Evolutionary conservation across 2,797 vertebrate species (phyloP).

Genomic region (Hemibagrus guttatus): DNA sequence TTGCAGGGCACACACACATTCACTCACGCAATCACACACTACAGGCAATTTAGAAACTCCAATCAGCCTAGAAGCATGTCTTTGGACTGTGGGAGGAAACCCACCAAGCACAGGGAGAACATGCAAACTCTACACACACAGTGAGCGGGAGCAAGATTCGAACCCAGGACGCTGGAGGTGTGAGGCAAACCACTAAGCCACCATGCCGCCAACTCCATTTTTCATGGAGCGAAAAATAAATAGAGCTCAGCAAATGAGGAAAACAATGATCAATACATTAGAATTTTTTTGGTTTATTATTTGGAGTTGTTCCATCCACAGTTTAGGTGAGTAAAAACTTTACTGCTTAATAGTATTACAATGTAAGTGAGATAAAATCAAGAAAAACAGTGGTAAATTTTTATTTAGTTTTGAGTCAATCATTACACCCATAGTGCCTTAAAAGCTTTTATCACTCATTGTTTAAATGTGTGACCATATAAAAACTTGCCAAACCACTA

Average conservation of each 20-base stretch:
- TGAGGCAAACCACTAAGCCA: too few species aligned
- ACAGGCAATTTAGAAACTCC: too few species aligned
- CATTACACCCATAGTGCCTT: neutral
- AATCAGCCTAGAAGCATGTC: too few species aligned
- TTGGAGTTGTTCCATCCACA: conserved; percentile 29
- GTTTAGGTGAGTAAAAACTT: conserved; percentile 61
- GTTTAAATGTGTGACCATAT: neutral
- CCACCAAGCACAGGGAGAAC: too few species aligned
- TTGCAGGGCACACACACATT: too few species aligned
- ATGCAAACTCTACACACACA: too few species aligned
- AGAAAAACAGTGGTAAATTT: neutral
- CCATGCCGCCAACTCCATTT: conserved; percentile 49
- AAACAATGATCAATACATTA: conserved; percentile 44
- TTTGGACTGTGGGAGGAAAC: too few species aligned
- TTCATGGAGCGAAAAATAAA: conserved; percentile 58
- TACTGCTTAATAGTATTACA: conserved; percentile 13
- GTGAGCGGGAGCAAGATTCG: too few species aligned
- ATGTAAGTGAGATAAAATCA: neutral
- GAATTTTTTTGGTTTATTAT: conserved; percentile 53
- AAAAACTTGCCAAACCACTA: conserved; percentile 6
- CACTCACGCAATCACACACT: too few species aligned
- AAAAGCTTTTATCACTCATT: neutral
- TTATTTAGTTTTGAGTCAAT: neutral
- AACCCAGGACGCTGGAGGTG: too few species aligned
- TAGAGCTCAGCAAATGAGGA: conserved; percentile 42